Evolutionary conservation across 2,888 invertebrate genomes (phyloP).

Genomic region (Tethea ocularis): DNA sequence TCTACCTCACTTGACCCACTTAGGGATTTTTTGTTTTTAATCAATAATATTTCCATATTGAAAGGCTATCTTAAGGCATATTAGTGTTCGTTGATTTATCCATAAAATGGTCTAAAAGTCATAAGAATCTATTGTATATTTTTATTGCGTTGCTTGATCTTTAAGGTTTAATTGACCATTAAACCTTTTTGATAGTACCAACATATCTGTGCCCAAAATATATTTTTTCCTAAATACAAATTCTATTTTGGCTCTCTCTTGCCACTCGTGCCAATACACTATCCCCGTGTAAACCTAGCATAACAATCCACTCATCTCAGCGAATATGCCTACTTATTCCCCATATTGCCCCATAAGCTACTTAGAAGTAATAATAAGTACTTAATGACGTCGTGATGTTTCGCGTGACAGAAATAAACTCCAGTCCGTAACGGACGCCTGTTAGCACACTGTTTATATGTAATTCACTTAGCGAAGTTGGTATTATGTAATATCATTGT

Average conservation of each 20-base stretch:
- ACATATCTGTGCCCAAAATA: no score
- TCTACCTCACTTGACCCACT: not conserved
- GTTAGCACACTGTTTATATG: not conserved
- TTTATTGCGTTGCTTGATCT: no score
- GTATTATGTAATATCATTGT: not conserved
- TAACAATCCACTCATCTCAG: not conserved
- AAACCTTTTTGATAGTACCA: no score
- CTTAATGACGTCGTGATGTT: slow-evolving; percentile 4
- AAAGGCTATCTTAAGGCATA: no score
- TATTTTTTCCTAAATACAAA: no score
- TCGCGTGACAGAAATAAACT: slow-evolving; percentile 5
- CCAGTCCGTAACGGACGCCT: slow-evolving; percentile 1
- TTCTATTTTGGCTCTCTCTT: not conserved
- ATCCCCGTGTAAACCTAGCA: not conserved
- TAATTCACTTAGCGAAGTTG: not conserved
- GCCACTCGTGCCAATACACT: not conserved
- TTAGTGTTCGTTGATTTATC: no score
- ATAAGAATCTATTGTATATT: no score
- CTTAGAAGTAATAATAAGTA: not conserved
- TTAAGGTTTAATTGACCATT: no score
- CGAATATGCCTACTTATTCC: not conserved
- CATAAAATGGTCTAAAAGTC: no score
- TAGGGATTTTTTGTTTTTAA: no score
- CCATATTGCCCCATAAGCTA: not conserved
- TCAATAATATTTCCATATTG: no score